Evolutionary conservation across 2,888 invertebrate species (phyloP).

Genomic region (Lampropteryx suffumata): DNA sequence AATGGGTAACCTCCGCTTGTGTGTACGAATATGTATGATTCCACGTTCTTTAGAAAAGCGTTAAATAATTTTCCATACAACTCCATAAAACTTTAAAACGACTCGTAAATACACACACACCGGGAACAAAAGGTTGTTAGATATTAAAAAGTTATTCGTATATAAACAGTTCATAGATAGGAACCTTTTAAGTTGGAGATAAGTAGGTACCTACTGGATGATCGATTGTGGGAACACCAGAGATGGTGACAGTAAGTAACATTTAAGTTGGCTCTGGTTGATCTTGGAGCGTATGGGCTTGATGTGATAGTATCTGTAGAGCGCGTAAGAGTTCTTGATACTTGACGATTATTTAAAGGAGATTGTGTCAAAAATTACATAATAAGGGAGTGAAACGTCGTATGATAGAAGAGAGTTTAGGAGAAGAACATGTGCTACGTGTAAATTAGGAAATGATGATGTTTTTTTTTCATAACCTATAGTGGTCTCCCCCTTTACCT

Average conservation of each 20-base stretch:
- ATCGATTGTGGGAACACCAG: constrained; percentile 78
- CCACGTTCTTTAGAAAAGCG: too few species aligned
- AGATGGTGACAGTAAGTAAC: constrained; percentile 77
- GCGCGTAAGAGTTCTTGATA: constrained; percentile 48
- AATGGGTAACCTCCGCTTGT: too few species aligned
- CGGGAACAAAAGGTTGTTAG: constrained; percentile 44
- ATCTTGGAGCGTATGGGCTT: constrained; percentile 65
- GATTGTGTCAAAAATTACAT: too few species aligned
- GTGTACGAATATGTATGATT: too few species aligned
- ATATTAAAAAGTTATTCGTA: constrained; percentile 52
- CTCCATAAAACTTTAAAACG: too few species aligned
- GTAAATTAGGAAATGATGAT: too few species aligned
- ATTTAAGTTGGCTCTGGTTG: constrained; percentile 65
- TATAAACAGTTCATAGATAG: constrained; percentile 64
- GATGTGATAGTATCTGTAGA: constrained; percentile 61
- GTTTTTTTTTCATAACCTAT: too few species aligned
- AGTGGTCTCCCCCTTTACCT: too few species aligned
- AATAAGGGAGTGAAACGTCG: too few species aligned
- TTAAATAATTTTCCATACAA: too few species aligned
- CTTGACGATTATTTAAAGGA: constrained; percentile 31
- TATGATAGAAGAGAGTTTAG: too few species aligned
- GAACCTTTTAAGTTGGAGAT: constrained; percentile 73
- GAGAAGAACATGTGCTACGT: too few species aligned
- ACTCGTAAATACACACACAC: constrained; percentile 4
- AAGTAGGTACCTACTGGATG: constrained; percentile 67